Evolutionary conservation across 2,113 vertebrate genomes (phyloP).

Genomic region (Tenrec ecaudatus): DNA sequence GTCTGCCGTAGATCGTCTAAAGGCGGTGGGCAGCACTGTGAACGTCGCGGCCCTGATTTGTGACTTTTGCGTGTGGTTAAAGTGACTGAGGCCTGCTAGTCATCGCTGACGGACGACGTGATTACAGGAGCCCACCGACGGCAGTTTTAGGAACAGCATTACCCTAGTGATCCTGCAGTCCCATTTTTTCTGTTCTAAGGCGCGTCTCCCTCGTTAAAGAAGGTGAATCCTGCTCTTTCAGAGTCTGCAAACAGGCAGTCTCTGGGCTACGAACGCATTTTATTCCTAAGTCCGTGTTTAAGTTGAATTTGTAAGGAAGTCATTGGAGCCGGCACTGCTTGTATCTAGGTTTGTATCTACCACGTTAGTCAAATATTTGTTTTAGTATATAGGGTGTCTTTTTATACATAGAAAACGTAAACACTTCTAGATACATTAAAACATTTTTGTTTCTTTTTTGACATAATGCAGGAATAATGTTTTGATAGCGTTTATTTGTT

Average conservation of each 20-base stretch:
- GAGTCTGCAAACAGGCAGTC: background rate
- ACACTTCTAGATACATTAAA: too few species aligned
- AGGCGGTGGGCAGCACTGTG: background rate
- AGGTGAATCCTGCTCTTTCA: conserved; percentile 29
- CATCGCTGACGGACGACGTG: conserved; percentile 6
- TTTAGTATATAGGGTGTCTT: too few species aligned
- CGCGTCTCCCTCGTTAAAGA: conserved; percentile 48
- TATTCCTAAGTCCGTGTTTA: too few species aligned
- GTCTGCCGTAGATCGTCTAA: background rate
- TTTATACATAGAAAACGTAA: too few species aligned
- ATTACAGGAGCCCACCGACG: conserved; percentile 40
- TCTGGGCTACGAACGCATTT: too few species aligned
- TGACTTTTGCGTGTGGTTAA: background rate
- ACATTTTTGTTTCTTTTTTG: too few species aligned
- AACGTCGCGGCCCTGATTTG: background rate
- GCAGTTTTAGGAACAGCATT: conserved; percentile 60
- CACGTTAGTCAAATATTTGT: too few species aligned
- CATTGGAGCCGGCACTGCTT: too few species aligned
- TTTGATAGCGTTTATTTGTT: background rate
- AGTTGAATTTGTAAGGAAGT: too few species aligned
- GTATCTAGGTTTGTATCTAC: too few species aligned
- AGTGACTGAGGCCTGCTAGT: background rate
- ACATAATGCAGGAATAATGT: too few species aligned
- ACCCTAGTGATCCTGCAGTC: conserved; percentile 40
- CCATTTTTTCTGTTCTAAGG: conserved; percentile 42